These are phyloP conservation scores for Sarcoramphus papa DNA, from an alignment of 2,797 vertebrate species.

Conservation along the genomic window DNA sequence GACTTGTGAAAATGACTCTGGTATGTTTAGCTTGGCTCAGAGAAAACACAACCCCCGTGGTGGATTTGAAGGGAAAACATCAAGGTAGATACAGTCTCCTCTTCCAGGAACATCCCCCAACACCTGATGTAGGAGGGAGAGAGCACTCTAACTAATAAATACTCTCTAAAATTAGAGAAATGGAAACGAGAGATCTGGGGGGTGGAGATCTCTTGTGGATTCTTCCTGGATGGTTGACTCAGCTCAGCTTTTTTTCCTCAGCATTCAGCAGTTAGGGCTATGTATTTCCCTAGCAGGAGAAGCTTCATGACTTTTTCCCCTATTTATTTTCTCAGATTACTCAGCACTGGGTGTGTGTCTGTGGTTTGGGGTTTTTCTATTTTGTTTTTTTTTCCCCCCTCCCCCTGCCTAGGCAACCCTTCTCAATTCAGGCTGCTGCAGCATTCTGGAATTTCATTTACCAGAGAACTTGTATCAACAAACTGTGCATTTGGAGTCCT, in stretches of 20 bases:
- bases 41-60: background rate
- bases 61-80: background rate
- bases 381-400: background rate
- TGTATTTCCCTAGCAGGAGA: background rate
- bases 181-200: background rate
- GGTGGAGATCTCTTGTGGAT: background rate
- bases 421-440: background rate
- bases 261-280: background rate
- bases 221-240: background rate
- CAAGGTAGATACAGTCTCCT: background rate
- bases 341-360: background rate
- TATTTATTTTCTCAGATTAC: background rate
- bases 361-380: background rate
- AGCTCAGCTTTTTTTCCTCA: background rate
- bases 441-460: background rate
- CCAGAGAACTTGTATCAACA: background rate
- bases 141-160: background rate
- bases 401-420: background rate
- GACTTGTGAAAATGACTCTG: background rate
- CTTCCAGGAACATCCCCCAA: background rate
- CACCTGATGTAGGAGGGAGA: background rate
- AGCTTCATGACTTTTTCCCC: background rate
- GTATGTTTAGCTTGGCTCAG: background rate
- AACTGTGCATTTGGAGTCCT: background rate
- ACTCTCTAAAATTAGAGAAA: background rate